Base-by-base conservation (phyloP, 2,113 vertebrate genomes). In the Forbesichthys papilliferus region DNA sequence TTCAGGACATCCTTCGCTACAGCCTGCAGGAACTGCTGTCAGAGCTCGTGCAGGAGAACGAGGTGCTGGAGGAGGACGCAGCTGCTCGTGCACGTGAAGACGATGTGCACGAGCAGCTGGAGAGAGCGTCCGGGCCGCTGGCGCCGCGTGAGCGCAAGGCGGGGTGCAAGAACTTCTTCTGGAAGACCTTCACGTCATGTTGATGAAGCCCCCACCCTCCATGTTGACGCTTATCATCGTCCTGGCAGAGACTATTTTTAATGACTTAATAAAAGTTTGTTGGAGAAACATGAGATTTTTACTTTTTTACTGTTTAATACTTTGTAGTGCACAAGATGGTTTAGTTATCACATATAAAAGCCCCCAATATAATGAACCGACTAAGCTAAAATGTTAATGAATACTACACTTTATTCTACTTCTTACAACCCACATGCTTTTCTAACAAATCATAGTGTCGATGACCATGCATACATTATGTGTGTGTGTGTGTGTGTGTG, bases 141-240 rank as follows among this genome's bases (percentile, higher is more conserved):
- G 93, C 94, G 1, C 95, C 96, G 27, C 92, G 97, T 46, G 98
- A 99, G 90, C 95, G 97, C 80, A 99, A 99, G 90, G 98, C 98
- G 0, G 98, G 97, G 60, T 99, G 98, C 95, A 99, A 99, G 93
- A 99, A 98, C 87, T 99, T 99, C 95, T 99, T 99, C 94, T 99
- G 98, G 98, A 99, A 99, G 93, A 99, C 98, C 1, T 99, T 99
- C 93, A 99, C 98, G 47, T 98, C 98, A 80, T 99, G 98, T 90
- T 99, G 96, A 94, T 91, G 85, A 64, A 64, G 66, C 34, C 56
- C 18, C 20, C 58, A 9, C 48, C 16, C 64, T 70, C 69, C 83
- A 51, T 69, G 68, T 69, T 61, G 55, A 57, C 70, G 33, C 47
- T 74, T 55, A 73, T 54, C 69, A 66, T 60, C 66, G 14, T n/a